Conservation (phyloP, 2,113 vertebrate species). For the Tachycineta bicolor region DNA sequence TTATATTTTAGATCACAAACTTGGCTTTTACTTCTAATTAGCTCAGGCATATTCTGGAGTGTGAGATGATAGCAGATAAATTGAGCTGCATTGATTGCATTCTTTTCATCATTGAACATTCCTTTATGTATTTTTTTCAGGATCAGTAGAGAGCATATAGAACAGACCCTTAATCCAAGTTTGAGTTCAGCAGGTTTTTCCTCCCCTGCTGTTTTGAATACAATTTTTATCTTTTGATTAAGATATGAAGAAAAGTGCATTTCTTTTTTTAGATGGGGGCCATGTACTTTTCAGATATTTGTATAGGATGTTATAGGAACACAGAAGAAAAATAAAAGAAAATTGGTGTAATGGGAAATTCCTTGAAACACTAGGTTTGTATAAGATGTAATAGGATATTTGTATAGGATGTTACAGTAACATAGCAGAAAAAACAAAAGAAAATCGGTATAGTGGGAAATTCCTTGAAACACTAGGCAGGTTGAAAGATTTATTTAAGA, state of each 20-base stretch:
- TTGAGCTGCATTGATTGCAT: constrained; percentile 55
- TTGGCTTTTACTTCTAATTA: constrained; percentile 69
- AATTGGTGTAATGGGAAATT: background rate
- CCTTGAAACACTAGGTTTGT: background rate
- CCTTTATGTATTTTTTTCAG: constrained; percentile 49
- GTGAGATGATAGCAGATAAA: constrained; percentile 55
- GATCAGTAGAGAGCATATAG: constrained; percentile 6
- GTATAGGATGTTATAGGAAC: background rate
- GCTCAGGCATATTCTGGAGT: constrained; percentile 39
- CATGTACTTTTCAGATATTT: background rate
- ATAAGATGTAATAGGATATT: background rate
- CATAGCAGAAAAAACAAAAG: background rate
- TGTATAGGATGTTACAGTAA: background rate
- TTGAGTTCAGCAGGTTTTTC: background rate
- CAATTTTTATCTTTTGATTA: constrained; percentile 26
- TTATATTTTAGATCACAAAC: constrained; percentile 50
- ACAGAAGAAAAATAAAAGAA: background rate
- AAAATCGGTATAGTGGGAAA: background rate
- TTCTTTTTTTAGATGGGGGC: background rate
- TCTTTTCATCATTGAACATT: constrained; percentile 49
- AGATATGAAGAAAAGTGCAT: background rate
- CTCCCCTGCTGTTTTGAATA: background rate
- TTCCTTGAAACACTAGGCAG: background rate
- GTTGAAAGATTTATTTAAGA: background rate
- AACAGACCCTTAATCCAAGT: background rate